Base-by-base conservation (phyloP, 2,797 vertebrate genomes). In the Muscicapa comitata region DNA sequence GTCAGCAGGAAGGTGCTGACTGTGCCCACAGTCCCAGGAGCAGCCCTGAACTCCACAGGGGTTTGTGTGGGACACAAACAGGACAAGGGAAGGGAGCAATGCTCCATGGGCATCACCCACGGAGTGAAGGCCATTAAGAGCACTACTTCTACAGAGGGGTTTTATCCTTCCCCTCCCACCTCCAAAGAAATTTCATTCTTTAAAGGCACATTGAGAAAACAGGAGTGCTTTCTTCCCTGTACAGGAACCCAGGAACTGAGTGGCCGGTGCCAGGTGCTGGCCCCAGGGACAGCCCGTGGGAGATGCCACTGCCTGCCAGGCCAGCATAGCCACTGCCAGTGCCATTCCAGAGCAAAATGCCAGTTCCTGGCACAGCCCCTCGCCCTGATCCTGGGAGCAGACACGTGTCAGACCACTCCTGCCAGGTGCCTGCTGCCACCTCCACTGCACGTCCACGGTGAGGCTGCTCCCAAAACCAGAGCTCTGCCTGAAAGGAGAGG, bases 401-500 rank as follows among this genome's bases (percentile, higher is more conserved):
- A 31, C 29, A 9, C 1, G 7, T 1, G 13, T 43, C 8, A 10
- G 29, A 42, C 14, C 14, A 3, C 37, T 54, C 55, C 78, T 31
- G 63, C 16, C 45, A 10, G 24, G n/a, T 3, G 31, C 5, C 62
- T 6, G 24, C 58, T 19, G 6, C 23, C n/a, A 21, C 17, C 38
- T 38, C 38, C 38, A 2, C 4, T 11, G 25, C 58, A 17, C 29
- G 42, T 53, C 37, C 2, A 0, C 0, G 0, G 51, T 0, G 0
- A 57, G 47, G 65, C 61, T 33, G 42, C 42, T 80, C 47, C 42
- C 37, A 11, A 23, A 62, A 21, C 3, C 33, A 51, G 11, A 55
- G 67, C 40, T 63, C 57, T 28, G 26, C 43, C 57, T 11, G 7
- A 24, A 51, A 63, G 13, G 9, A 88, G 11, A 59, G 42, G 59